These are phyloP conservation scores for Heliocidaris erythrogramma DNA, from an alignment of 35 echinoderm and acorn worm genomes.

Conservation along the genomic window DNA sequence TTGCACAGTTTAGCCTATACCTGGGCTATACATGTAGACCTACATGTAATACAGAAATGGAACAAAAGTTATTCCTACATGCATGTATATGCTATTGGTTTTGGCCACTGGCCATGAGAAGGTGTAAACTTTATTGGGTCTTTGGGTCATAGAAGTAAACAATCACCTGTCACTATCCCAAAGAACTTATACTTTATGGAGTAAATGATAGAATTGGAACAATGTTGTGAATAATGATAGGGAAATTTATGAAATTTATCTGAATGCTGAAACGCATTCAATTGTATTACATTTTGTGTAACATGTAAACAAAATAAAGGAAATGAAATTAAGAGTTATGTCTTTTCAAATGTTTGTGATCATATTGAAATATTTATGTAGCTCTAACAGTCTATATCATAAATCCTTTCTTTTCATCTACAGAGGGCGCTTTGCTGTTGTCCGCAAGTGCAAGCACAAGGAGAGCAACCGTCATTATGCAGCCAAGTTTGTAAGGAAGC, in stretches of 20 bases:
- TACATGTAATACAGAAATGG: too few relatives aligned
- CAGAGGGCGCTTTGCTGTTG: conserved; percentile 96
- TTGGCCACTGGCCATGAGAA: neutral
- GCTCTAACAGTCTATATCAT: neutral
- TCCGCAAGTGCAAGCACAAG: conserved; percentile 82
- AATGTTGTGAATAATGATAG: too few relatives aligned
- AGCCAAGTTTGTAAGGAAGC: conserved; percentile 92
- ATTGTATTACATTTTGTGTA: too few relatives aligned
- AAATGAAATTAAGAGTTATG: neutral
- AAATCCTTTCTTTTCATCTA: neutral
- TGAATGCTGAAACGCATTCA: too few relatives aligned
- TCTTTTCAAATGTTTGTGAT: neutral
- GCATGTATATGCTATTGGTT: neutral
- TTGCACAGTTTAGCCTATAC: neutral
- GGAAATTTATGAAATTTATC: too few relatives aligned
- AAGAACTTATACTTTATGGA: too few relatives aligned
- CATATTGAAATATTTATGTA: too few relatives aligned
- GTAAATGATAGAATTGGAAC: too few relatives aligned
- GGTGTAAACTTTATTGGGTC: neutral
- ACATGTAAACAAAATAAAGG: neutral
- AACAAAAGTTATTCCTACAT: neutral
- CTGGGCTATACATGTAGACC: too few relatives aligned
- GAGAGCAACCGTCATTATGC: conserved; percentile 72
- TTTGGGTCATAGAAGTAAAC: too few relatives aligned
- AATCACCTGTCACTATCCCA: too few relatives aligned